These are phyloP conservation scores for Cheilosia impressa DNA, from an alignment of 2,888 invertebrate genomes.

Conservation along the genomic window DNA sequence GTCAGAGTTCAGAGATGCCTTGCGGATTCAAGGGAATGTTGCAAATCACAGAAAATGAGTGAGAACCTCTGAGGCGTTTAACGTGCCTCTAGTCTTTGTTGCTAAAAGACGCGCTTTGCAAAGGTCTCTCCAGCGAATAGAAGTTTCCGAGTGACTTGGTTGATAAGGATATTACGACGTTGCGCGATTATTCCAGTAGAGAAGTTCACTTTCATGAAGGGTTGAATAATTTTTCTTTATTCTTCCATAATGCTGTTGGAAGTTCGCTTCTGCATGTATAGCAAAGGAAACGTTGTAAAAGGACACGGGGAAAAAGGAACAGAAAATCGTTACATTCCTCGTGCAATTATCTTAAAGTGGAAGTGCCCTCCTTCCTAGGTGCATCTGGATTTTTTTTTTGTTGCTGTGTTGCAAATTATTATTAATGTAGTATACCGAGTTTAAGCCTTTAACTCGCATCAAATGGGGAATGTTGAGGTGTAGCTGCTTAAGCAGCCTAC, in stretches of 20 bases:
- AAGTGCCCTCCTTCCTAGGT: conserved; percentile 6
- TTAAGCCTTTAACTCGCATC: not conserved
- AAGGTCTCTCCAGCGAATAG: conserved; percentile 72
- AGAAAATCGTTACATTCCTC: conserved; percentile 51
- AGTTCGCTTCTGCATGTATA: conserved; percentile 58
- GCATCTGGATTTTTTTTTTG: conserved; percentile 33
- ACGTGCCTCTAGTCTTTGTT: conserved; percentile 65
- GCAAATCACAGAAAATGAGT: conserved; percentile 43
- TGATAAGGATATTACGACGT: conserved; percentile 76
- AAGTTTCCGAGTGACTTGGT: conserved; percentile 74
- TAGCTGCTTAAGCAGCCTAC: not conserved
- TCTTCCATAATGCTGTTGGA: conserved; percentile 52
- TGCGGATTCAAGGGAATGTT: conserved; percentile 35
- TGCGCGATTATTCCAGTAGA: conserved; percentile 73
- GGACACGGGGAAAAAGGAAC: conserved; percentile 33
- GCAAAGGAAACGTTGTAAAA: conserved; percentile 55
- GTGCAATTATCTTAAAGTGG: conserved; percentile 69
- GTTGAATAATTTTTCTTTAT: conserved; percentile 72
- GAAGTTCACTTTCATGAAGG: conserved; percentile 71
- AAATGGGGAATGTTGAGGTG: not conserved
- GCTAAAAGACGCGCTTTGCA: conserved; percentile 60
- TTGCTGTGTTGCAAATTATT: conserved; percentile 12
- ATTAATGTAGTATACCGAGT: not conserved
- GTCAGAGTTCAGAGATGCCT: conserved; percentile 36
- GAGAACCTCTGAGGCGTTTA: conserved; percentile 58